Evolutionary conservation across 1,140 invertebrate species (phyloP).

Genomic region (Palaemon carinicauda): DNA sequence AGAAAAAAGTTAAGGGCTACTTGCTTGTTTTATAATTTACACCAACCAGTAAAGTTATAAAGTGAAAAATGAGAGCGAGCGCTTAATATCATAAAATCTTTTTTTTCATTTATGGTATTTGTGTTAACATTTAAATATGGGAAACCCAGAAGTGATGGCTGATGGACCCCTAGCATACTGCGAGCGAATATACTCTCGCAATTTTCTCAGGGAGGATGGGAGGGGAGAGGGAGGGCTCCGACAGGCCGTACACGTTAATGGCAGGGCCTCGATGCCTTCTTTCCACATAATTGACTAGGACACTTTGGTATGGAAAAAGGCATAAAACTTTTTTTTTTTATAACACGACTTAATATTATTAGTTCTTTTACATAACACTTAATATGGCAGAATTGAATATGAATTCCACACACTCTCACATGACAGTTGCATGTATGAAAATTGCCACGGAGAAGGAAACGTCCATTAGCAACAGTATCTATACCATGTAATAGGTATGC

Average conservation of each 20-base stretch:
- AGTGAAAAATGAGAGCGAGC: slow-evolving; percentile 54
- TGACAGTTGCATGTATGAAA: slow-evolving; percentile 58
- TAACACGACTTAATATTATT: slow-evolving; percentile 56
- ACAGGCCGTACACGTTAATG: slow-evolving; percentile 28
- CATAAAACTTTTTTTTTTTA: slow-evolving; percentile 55
- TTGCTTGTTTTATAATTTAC: slow-evolving; percentile 56
- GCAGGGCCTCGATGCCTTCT: slow-evolving; percentile 50
- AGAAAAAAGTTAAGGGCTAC: slow-evolving; percentile 56
- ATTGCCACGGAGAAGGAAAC: slow-evolving; percentile 55
- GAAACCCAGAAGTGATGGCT: slow-evolving; percentile 17
- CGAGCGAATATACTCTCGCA: background rate
- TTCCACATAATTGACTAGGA: slow-evolving; percentile 54
- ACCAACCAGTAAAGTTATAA: slow-evolving; percentile 53
- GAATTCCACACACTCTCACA: slow-evolving; percentile 55
- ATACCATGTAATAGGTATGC: slow-evolving; percentile 45
- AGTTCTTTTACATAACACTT: slow-evolving; percentile 58
- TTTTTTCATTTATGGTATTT: slow-evolving; percentile 27
- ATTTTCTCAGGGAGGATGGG: slow-evolving; percentile 16
- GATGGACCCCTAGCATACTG: slow-evolving; percentile 12
- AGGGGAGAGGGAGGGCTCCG: slow-evolving; percentile 31
- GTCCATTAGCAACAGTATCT: slow-evolving; percentile 55
- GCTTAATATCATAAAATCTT: slow-evolving; percentile 31
- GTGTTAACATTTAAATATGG: slow-evolving; percentile 50
- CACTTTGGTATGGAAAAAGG: slow-evolving; percentile 58
- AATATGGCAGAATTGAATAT: slow-evolving; percentile 59